phyloP scores from a whole-genome alignment of 2,888 invertebrate genomes.

The Meteorus cinctellus region DNA sequence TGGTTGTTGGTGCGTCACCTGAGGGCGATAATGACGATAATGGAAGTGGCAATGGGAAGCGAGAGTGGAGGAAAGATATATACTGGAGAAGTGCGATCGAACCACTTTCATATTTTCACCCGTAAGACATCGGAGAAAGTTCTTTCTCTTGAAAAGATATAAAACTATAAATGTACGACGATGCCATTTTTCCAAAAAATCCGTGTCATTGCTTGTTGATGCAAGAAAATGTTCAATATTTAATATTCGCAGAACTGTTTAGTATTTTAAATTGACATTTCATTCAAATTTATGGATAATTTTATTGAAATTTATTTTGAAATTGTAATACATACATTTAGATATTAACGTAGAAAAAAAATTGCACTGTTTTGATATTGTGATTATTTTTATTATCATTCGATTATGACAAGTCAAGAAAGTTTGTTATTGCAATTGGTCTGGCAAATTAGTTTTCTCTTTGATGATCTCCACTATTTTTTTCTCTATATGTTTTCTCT shows the following conservation, averaged over 20 bases:
- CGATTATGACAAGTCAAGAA: too few species aligned
- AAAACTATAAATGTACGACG: slow-evolving; percentile 62
- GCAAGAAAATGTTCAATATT: background rate
- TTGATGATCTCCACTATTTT: too few species aligned
- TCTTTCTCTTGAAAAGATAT: slow-evolving; percentile 62
- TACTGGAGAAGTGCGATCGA: slow-evolving; percentile 56
- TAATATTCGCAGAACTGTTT: too few species aligned
- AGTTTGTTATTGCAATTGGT: too few species aligned
- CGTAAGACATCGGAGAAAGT: slow-evolving; percentile 70
- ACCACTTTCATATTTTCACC: slow-evolving; percentile 74
- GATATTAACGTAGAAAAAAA: too few species aligned
- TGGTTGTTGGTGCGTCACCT: background rate
- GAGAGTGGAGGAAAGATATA: slow-evolving; percentile 33
- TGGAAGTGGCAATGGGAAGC: slow-evolving; percentile 5
- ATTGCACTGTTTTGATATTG: too few species aligned
- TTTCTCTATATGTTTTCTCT: too few species aligned
- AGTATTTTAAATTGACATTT: background rate
- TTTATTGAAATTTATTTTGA: background rate
- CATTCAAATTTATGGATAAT: background rate
- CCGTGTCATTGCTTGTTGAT: slow-evolving; percentile 10
- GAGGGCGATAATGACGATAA: slow-evolving; percentile 35
- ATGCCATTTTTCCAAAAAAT: slow-evolving; percentile 60
- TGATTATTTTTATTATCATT: too few species aligned
- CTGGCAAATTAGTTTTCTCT: too few species aligned
- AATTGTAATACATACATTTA: too few species aligned